phyloP scores from a whole-genome alignment of 2,797 vertebrate genomes.

The Pangasius larnaudii region DNA sequence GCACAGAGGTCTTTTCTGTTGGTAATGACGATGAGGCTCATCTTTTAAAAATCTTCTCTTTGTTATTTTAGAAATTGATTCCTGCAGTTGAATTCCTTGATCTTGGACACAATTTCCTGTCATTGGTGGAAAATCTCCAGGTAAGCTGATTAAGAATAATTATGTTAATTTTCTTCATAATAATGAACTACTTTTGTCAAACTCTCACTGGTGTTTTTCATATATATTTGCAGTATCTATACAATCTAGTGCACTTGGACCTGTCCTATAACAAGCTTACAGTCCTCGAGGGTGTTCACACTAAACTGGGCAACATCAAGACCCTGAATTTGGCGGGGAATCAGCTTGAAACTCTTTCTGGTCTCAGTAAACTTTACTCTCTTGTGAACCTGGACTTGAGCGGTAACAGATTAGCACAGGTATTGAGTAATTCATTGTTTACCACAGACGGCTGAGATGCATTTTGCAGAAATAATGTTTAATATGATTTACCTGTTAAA shows the following conservation, averaged over 20 bases:
- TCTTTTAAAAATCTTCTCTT: constrained; percentile 21
- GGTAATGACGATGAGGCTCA: background rate
- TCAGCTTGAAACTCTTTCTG: constrained; percentile 84
- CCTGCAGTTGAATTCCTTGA: constrained; percentile 95
- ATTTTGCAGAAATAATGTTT: background rate
- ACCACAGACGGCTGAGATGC: background rate
- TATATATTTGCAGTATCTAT: constrained; percentile 83
- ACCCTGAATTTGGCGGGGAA: constrained; percentile 94
- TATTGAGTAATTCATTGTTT: constrained; percentile 54
- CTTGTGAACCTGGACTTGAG: constrained; percentile 94
- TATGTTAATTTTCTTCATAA: background rate
- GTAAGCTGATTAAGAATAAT: constrained; percentile 66
- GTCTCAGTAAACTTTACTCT: constrained; percentile 94
- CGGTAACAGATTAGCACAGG: constrained; percentile 89
- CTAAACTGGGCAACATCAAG: constrained; percentile 95
- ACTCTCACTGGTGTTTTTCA: background rate
- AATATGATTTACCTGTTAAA: background rate
- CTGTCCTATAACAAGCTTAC: constrained; percentile 91
- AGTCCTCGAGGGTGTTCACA: constrained; percentile 87
- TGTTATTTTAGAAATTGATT: constrained; percentile 85
- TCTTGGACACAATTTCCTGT: constrained; percentile 90
- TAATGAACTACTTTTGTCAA: background rate
- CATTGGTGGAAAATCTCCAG: constrained; percentile 91
- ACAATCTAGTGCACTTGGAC: constrained; percentile 96
- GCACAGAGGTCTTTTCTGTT: background rate